phyloP scores from a whole-genome alignment of 2,113 vertebrate species.

The Orthonyx spaldingii region DNA sequence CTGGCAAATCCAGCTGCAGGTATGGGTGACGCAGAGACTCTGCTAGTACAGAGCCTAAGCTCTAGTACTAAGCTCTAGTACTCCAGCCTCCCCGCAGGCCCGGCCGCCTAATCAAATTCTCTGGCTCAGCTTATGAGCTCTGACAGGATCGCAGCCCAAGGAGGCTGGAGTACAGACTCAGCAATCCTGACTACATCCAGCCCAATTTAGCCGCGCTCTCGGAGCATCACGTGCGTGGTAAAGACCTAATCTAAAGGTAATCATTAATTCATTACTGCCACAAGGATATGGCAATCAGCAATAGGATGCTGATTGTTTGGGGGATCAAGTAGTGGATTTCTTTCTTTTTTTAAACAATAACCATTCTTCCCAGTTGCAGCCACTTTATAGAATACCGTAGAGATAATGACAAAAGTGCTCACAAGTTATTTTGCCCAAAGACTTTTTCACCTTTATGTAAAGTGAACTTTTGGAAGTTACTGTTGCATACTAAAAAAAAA shows the following conservation, averaged over 20 bases:
- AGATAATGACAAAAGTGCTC: not conserved
- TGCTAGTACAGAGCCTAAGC: not conserved
- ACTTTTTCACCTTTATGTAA: not conserved
- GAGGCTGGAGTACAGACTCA: conserved; percentile 57
- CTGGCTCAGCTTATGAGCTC: conserved; percentile 43
- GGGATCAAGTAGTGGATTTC: not conserved
- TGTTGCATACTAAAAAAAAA: not conserved
- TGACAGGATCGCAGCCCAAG: conserved; percentile 55
- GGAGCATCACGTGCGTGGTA: fast-evolving
- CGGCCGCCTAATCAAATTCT: conserved; percentile 19
- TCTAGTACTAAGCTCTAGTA: too few species aligned
- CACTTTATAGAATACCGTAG: not conserved
- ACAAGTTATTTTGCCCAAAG: not conserved
- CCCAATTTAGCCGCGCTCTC: conserved; percentile 15
- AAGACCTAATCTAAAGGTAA: conserved; percentile 35
- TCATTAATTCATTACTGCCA: conserved; percentile 33
- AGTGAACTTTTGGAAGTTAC: not conserved
- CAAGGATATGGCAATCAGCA: not conserved
- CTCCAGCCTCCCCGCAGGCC: conserved; percentile 33
- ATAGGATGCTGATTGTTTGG: not conserved
- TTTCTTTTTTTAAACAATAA: not conserved
- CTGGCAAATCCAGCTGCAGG: not conserved
- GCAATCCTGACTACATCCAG: conserved; percentile 46
- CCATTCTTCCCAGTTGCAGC: not conserved
- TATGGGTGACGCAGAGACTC: not conserved